Percentiles rank a stretch among this genome's conserved stretches.
Evolutionary conservation across 2,888 invertebrate species (phyloP).

Genomic region (Chloroclystis v-ata): DNA sequence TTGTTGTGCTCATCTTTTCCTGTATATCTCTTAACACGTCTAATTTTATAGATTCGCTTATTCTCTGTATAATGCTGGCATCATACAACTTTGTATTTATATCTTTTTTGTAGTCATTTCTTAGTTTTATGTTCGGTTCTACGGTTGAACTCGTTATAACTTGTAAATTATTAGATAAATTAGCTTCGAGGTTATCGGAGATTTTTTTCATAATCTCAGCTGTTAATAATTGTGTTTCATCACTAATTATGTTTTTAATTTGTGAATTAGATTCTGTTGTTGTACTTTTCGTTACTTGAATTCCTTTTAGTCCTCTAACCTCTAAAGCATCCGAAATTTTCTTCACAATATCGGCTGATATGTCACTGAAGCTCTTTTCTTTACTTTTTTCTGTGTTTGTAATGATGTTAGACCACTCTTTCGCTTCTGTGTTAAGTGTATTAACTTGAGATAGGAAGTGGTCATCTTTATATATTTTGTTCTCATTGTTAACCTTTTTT

Average conservation of each 20-base stretch:
- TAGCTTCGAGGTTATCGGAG: background rate
- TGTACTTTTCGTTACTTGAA: constrained; percentile 34
- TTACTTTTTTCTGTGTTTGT: background rate
- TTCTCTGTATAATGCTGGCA: too few relatives aligned
- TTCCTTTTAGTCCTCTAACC: constrained; percentile 49
- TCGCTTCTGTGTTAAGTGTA: background rate
- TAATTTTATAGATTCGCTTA: too few relatives aligned
- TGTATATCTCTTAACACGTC: too few relatives aligned
- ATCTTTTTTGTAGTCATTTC: background rate
- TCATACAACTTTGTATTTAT: background rate
- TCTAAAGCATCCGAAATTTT: constrained; percentile 56
- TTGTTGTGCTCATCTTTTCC: too few relatives aligned
- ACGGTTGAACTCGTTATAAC: background rate
- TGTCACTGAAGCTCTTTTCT: constrained; percentile 3
- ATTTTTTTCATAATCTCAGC: background rate
- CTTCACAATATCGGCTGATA: constrained; percentile 37
- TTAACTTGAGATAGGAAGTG: constrained; percentile 6
- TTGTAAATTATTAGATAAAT: background rate
- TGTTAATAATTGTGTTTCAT: background rate
- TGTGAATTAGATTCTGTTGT: background rate
- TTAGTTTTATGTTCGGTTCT: background rate
- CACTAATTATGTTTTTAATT: background rate
- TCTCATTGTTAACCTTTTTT: background rate
- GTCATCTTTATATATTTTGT: constrained; percentile 4
- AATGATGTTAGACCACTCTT: background rate